These are phyloP conservation scores for Thalpophila matura DNA, from an alignment of 2,888 invertebrate species.

Conservation along the genomic window DNA sequence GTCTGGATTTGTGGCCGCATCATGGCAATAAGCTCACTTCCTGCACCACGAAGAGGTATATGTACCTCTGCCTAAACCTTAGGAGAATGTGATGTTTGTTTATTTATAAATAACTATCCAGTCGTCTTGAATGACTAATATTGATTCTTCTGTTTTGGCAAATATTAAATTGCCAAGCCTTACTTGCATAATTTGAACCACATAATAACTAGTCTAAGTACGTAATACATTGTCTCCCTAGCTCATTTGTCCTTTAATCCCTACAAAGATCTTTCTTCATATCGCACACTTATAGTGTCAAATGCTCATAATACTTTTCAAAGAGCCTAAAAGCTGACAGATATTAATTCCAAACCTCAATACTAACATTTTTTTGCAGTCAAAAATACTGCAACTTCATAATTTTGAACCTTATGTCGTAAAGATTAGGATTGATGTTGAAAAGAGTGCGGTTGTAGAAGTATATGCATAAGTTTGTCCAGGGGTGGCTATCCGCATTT, in stretches of 20 bases:
- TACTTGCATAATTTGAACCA: conserved; percentile 26
- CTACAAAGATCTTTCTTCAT: conserved; percentile 77
- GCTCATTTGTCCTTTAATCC: conserved; percentile 69
- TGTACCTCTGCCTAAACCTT: too few relatives aligned
- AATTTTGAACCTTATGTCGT: conserved; percentile 27
- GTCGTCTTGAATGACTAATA: not conserved
- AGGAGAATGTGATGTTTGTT: too few relatives aligned
- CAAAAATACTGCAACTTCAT: not conserved
- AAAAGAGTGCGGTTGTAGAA: not conserved
- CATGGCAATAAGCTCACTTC: too few relatives aligned
- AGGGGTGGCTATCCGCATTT: conserved; percentile 69
- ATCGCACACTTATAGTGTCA: conserved; percentile 84
- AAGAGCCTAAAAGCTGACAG: conserved; percentile 78
- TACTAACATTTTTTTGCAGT: conserved; percentile 47
- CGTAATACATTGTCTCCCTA: conserved; percentile 31
- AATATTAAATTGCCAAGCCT: conserved; percentile 21
- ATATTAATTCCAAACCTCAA: conserved; percentile 82
- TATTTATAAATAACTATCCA: too few relatives aligned
- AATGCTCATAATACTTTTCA: conserved; percentile 75
- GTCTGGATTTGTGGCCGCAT: too few relatives aligned
- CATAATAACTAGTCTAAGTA: conserved; percentile 37
- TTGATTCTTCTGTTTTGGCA: too few relatives aligned
- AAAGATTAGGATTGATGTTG: conserved; percentile 1
- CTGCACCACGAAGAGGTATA: too few relatives aligned
- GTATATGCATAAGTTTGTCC: conserved; percentile 15